A percentile compares a stretch with the other conserved stretches of the same genome.
phyloP scores from a whole-genome alignment of 2,113 vertebrate species.

The Paracanthobrama guichenoti region DNA sequence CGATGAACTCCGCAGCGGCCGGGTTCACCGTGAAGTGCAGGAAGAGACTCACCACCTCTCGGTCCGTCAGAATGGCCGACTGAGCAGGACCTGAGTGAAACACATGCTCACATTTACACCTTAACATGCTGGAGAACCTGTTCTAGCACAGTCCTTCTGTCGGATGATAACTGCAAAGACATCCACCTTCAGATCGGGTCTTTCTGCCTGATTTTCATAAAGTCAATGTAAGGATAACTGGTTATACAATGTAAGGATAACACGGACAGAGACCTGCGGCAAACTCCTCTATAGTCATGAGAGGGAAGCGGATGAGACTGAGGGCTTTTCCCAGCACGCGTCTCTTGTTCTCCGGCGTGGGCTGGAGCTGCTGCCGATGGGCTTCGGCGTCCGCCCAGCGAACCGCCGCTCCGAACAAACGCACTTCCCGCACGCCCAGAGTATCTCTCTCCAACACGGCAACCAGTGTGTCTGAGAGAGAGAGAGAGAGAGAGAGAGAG shows the following conservation, averaged over 20 bases:
- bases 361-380: slow-evolving; percentile 91
- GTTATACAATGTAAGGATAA: too few relatives aligned
- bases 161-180: too few relatives aligned
- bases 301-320: slow-evolving; percentile 92
- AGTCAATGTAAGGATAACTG: too few relatives aligned
- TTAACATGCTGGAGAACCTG: too few relatives aligned
- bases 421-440: slow-evolving; percentile 90
- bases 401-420: slow-evolving; percentile 89
- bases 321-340: slow-evolving; percentile 91
- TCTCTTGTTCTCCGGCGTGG: slow-evolving; percentile 91
- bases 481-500: too few relatives aligned
- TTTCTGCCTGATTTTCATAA: too few relatives aligned
- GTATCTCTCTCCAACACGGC: slow-evolving; percentile 95
- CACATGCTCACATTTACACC: neutral
- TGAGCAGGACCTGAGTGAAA: slow-evolving; percentile 86
- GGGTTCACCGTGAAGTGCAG: slow-evolving; percentile 97
- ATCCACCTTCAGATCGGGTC: too few relatives aligned
- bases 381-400: slow-evolving; percentile 94
- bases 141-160: too few relatives aligned
- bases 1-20: slow-evolving; percentile 91
- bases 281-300: slow-evolving; percentile 99
- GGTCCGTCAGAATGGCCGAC: slow-evolving; percentile 92
- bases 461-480: slow-evolving; percentile 85
- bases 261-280: slow-evolving; percentile 83
- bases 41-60: slow-evolving; percentile 95